A percentile compares a stretch with the other conserved stretches of the same genome.
phyloP scores from a whole-genome alignment of 1,140 invertebrate species.

The Trichonephila clavipes region DNA sequence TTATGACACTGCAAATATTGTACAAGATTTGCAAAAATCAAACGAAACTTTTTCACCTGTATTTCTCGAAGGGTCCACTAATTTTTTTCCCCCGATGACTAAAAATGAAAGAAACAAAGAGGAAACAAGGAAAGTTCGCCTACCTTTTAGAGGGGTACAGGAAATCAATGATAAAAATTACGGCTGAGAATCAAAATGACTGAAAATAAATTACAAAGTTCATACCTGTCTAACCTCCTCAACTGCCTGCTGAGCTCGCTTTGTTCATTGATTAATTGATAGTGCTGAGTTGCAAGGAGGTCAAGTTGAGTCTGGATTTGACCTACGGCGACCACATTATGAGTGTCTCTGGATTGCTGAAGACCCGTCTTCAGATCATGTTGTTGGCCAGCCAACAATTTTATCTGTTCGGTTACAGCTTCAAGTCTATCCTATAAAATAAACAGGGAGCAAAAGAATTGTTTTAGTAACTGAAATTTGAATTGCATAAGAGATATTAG shows the following conservation, averaged over 20 bases:
- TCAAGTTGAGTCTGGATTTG: conserved; percentile 82
- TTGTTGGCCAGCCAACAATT: conserved; percentile 81
- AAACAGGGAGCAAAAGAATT: background rate
- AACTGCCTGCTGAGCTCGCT: conserved; percentile 82
- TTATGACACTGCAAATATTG: too few species aligned
- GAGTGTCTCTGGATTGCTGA: conserved; percentile 79
- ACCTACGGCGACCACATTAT: conserved; percentile 79
- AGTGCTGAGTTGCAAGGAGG: conserved; percentile 81
- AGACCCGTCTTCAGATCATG: conserved; percentile 82
- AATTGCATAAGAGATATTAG: too few species aligned
- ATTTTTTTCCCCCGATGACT: background rate
- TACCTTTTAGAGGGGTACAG: background rate
- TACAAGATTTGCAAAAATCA: too few species aligned
- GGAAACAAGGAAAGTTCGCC: background rate
- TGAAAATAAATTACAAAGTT: background rate
- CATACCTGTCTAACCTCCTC: conserved; percentile 79
- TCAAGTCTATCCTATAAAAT: conserved; percentile 82
- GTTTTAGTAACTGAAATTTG: too few species aligned
- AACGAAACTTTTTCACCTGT: conserved; percentile 23
- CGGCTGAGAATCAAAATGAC: background rate
- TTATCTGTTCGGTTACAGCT: conserved; percentile 82
- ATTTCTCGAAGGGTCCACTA: too few species aligned
- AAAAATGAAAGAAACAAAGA: background rate
- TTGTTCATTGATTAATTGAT: conserved; percentile 83
- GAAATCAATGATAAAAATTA: background rate